Base-by-base conservation (phyloP, 2,888 invertebrate genomes). In the Phrixothrix hirtus region DNA sequence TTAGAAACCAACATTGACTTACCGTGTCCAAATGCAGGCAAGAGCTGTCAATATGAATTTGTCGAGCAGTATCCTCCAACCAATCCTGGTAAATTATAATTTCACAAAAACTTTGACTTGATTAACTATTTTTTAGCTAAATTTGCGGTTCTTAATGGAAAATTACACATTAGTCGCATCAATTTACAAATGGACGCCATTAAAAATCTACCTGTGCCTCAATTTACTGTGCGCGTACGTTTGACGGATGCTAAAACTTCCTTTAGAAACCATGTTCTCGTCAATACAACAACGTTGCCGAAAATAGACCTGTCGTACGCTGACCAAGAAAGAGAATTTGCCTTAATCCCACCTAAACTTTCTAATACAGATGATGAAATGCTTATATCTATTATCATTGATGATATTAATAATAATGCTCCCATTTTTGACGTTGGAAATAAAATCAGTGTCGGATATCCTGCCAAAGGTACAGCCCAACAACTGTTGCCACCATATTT, bases 321-420 rank as follows among this genome's bases (percentile, higher is more conserved):
- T 5, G 42, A 34, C 16, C 25, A 36, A 1, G 16, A 6, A 5
- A 27, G 30, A 21, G 38, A 43, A 16, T 55, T 48, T 44, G 25
- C 27, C 7, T 29, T 17, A 9, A 1, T 53, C 4, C 45, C 39
- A 4, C 11, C 10, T 1, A 7, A 15, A 1, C 9, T 49, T 10
- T 36, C 31, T 7, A 26, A 21, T 7, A 6, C 9, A 11, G 12
- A 75, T 0, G 70, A 75, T 55, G 67, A 75, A 32, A 78, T 77
- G 57, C 66, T 78, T 25, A 75, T 81, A 1, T 78, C 78, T 55
- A 65, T 81, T 32, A 77, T 81, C 48, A 78, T 81, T 1, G 77
- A 77, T 12, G 82, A 82, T 57, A 77, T 78, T n/a, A 82, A 82
- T 60, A 80, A 82, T 57, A 78, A 82, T 58, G 29, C 57, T 2